Evolutionary conservation across 1,140 invertebrate genomes (phyloP).

Genomic region (Paraescarpia echinospica): DNA sequence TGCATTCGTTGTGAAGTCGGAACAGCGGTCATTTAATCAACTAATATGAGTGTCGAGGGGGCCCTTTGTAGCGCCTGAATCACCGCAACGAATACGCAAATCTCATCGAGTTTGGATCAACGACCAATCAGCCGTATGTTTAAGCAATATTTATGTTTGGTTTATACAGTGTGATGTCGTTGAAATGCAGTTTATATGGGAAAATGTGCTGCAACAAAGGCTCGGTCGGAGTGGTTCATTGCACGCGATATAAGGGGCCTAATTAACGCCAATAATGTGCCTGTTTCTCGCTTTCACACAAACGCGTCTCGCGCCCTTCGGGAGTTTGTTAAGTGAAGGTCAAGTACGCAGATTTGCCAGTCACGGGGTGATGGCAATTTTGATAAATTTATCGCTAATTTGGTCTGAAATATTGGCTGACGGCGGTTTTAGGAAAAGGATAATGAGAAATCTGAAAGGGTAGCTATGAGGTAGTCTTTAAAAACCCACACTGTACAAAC

Average conservation of each 20-base stretch:
- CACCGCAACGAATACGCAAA: constrained; percentile 3
- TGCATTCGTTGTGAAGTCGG: background rate
- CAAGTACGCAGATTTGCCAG: background rate
- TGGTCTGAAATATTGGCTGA: background rate
- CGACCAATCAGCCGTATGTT: background rate
- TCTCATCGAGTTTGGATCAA: background rate
- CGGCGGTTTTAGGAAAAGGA: background rate
- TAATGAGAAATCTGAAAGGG: background rate
- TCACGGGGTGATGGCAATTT: background rate
- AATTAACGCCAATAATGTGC: background rate
- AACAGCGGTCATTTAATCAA: constrained; percentile 1
- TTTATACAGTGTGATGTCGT: constrained; percentile 5
- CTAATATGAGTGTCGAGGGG: background rate
- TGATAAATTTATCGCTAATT: background rate
- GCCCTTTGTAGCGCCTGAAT: background rate
- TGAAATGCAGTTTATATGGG: background rate
- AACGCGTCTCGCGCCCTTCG: background rate
- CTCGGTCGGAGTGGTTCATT: background rate
- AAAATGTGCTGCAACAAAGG: background rate
- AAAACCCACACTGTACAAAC: too few species aligned
- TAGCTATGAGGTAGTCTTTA: background rate
- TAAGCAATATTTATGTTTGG: constrained; percentile 6
- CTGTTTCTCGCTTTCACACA: background rate
- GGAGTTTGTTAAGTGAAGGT: background rate
- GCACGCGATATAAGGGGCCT: background rate